Evolutionary conservation across 2,888 invertebrate species (phyloP).

Genomic region (Troglohyphantes excavatus): DNA sequence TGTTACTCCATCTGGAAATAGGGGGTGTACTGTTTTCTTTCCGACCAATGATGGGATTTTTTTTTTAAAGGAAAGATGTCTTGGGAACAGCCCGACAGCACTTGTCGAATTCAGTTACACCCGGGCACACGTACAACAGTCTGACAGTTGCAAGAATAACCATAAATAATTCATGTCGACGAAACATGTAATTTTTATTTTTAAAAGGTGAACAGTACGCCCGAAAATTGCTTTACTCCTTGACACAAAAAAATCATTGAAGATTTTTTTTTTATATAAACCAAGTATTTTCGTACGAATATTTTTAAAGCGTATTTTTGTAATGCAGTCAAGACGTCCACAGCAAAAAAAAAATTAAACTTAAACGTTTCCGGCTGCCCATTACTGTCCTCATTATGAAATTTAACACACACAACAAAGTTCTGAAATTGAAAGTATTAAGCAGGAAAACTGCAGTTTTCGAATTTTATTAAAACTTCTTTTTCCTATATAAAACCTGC

Average conservation of each 20-base stretch:
- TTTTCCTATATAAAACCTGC: too few species aligned
- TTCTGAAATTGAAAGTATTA: too few species aligned
- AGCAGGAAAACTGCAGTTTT: too few species aligned
- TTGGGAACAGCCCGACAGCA: constrained; percentile 15
- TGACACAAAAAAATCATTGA: too few species aligned
- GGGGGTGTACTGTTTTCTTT: constrained; percentile 22
- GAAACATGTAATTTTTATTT: background rate
- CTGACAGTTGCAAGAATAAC: background rate
- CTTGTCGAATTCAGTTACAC: constrained; percentile 26
- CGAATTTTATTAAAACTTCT: too few species aligned
- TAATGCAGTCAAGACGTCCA: too few species aligned
- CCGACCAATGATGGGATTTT: constrained; percentile 19
- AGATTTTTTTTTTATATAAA: background rate
- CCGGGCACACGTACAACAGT: constrained; percentile 15
- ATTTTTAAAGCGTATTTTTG: background rate
- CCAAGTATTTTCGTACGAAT: background rate
- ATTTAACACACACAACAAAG: too few species aligned
- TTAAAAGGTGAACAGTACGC: background rate
- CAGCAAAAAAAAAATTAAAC: too few species aligned
- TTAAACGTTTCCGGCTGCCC: too few species aligned
- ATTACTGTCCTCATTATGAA: too few species aligned
- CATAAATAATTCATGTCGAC: constrained; percentile 24
- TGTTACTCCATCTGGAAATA: background rate
- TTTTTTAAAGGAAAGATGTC: background rate
- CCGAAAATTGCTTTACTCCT: background rate